These are phyloP conservation scores for Myathropa florea DNA, from an alignment of 2,888 invertebrate species.

Conservation along the genomic window DNA sequence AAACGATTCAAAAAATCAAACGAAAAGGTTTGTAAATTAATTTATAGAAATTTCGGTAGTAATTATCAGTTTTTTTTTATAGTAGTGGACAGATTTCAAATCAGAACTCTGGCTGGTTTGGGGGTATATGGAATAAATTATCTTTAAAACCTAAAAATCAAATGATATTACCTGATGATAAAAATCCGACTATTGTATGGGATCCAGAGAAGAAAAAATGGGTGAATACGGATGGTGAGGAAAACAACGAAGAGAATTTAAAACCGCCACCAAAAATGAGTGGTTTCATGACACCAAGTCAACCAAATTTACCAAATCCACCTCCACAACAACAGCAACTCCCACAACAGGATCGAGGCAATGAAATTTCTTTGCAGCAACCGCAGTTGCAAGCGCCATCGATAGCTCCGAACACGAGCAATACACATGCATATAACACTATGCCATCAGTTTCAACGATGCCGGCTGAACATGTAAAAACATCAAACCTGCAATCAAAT, in stretches of 20 bases:
- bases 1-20: conserved; percentile 57
- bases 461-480: conserved; percentile 72
- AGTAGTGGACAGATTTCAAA: conserved; percentile 73
- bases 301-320: conserved; percentile 36
- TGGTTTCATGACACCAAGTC: conserved; percentile 79
- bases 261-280: conserved; percentile 88
- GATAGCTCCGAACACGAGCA: conserved; percentile 42
- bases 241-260: conserved; percentile 82
- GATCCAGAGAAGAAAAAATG: conserved; percentile 92
- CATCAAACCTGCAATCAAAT: conserved; percentile 82
- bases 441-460: conserved; percentile 30
- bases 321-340: too few relatives aligned
- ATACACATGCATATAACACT: conserved; percentile 46
- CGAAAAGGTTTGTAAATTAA: conserved; percentile 60
- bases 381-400: conserved; percentile 58
- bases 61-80: neutral
- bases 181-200: conserved; percentile 96
- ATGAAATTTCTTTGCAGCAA: conserved; percentile 43
- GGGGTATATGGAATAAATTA: conserved; percentile 92
- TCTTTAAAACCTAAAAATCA: conserved; percentile 93
- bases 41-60: neutral
- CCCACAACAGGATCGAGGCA: conserved; percentile 40
- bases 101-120: conserved; percentile 88
- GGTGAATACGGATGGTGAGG: conserved; percentile 90
- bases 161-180: conserved; percentile 97